Conservation (phyloP, 1,140 invertebrate genomes). For the Sinonovacula constricta region DNA sequence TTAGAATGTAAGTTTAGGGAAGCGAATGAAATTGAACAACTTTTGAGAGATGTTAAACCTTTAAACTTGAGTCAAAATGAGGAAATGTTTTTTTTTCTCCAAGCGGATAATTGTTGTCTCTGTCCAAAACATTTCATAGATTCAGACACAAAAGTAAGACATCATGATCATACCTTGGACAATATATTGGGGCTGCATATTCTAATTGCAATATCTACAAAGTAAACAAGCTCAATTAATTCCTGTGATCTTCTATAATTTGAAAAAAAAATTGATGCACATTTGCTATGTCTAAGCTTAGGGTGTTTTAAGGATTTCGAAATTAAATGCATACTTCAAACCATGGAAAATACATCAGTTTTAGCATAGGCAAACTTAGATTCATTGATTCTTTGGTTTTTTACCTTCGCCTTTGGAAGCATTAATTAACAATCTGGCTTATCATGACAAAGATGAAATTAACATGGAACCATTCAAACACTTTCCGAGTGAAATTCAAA, state of each 20-base stretch:
- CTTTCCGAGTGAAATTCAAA: conserved; percentile 8
- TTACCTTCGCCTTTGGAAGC: conserved; percentile 21
- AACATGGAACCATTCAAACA: conserved; percentile 35
- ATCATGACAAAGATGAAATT: conserved; percentile 18
- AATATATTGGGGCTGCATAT: conserved; percentile 36
- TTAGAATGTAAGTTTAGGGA: conserved; percentile 20
- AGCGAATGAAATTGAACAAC: conserved; percentile 8
- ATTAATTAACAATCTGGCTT: conserved; percentile 30
- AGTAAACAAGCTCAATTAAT: conserved; percentile 37
- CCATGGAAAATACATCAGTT: conserved; percentile 72
- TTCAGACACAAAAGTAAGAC: conserved; percentile 1
- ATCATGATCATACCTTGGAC: conserved; percentile 44
- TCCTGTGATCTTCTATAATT: conserved; percentile 78
- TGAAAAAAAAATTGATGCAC: conserved; percentile 75
- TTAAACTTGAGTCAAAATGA: conserved; percentile 14
- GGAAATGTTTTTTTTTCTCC: conserved; percentile 13
- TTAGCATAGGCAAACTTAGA: conserved; percentile 33
- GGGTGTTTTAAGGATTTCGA: conserved; percentile 56
- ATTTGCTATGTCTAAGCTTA: too few relatives aligned
- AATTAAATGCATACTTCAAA: conserved; percentile 73
- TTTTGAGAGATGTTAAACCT: conserved; percentile 31
- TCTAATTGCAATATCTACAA: conserved; percentile 31
- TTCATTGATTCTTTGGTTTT: conserved; percentile 50
- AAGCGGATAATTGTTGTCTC: conserved; percentile 6
- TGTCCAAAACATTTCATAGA: conserved; percentile 46